These are phyloP conservation scores for Aphis gossypii DNA, from an alignment of 1,140 invertebrate genomes.

Conservation along the genomic window DNA sequence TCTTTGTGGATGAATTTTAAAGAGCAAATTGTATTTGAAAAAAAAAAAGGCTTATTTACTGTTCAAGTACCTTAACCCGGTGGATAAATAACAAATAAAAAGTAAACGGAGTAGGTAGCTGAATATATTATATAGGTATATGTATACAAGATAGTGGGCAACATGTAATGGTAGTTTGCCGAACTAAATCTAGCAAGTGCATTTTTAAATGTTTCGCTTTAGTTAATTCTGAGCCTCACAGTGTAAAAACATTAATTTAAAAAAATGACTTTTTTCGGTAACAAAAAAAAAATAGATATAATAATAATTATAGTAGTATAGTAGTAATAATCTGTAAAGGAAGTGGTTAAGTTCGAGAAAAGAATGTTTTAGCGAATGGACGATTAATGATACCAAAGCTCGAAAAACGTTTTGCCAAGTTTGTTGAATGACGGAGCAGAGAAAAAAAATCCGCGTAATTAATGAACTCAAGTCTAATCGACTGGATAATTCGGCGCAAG, in stretches of 20 bases:
- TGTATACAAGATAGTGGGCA: neutral
- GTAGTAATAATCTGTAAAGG: neutral
- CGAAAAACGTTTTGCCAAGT: conserved; percentile 45
- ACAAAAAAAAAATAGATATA: neutral
- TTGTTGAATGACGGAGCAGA: conserved; percentile 35
- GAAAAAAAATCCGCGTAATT: conserved; percentile 44
- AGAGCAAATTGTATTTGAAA: neutral
- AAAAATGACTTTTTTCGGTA: neutral
- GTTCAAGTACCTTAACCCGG: neutral
- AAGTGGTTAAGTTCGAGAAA: neutral
- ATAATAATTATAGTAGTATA: neutral
- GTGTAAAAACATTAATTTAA: neutral
- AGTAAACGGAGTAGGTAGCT: neutral
- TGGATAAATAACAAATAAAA: neutral
- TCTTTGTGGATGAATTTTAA: neutral
- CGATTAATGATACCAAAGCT: conserved; percentile 13
- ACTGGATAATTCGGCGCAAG: conserved; percentile 39
- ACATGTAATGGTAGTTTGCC: neutral
- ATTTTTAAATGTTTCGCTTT: neutral
- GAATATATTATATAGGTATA: neutral
- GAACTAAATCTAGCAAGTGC: neutral
- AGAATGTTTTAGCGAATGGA: conserved; percentile 19
- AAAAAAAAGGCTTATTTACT: neutral
- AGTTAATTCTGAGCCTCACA: neutral
- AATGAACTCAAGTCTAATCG: conserved; percentile 44